Conservation (phyloP, 1,140 invertebrate genomes). For the Maconellicoccus hirsutus region DNA sequence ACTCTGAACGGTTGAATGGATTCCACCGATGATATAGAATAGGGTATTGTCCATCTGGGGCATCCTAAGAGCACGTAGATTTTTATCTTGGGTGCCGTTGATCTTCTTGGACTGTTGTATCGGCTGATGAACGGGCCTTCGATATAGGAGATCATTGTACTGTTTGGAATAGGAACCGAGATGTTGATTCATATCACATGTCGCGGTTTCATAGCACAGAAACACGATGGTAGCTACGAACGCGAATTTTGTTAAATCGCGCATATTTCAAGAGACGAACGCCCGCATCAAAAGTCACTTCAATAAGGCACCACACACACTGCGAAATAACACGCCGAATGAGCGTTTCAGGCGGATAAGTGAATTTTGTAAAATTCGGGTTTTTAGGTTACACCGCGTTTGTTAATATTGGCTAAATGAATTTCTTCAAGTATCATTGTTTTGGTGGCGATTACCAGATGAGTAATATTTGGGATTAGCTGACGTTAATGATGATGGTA, state of each 20-base stretch:
- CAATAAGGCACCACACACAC: too few relatives aligned
- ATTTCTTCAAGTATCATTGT: not conserved
- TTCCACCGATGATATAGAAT: not conserved
- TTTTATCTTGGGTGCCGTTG: not conserved
- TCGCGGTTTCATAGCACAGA: too few relatives aligned
- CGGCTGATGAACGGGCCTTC: too few relatives aligned
- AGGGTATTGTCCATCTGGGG: not conserved
- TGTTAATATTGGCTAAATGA: not conserved
- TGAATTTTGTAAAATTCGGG: not conserved
- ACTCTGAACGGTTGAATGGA: not conserved
- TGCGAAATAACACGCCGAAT: too few relatives aligned
- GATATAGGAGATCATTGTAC: too few relatives aligned
- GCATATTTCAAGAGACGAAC: too few relatives aligned
- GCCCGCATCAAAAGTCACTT: too few relatives aligned
- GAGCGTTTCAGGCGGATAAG: too few relatives aligned
- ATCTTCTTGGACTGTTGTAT: not conserved
- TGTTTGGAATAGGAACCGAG: too few relatives aligned
- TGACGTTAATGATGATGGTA: not conserved
- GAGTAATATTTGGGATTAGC: not conserved
- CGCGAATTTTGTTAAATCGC: too few relatives aligned
- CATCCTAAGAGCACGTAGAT: not conserved
- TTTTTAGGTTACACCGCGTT: not conserved
- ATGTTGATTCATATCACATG: too few relatives aligned
- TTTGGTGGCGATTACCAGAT: not conserved
- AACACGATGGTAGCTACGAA: too few relatives aligned